Evolutionary conservation across 2,888 invertebrate genomes (phyloP), one percentile per base, ranked within the genome.

Genomic region (Volucella zonaria): DNA sequence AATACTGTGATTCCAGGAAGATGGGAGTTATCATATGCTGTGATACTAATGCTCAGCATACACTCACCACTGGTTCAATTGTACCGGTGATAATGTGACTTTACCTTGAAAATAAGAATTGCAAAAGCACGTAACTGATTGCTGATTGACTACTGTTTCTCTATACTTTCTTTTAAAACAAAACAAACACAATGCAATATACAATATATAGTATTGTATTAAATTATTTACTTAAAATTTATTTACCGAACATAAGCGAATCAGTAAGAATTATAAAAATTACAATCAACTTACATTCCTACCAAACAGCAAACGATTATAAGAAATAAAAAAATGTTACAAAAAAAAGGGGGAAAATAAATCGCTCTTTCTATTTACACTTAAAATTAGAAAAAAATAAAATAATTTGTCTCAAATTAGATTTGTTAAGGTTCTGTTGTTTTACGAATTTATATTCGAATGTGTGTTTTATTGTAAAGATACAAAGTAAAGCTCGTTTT

Each of bases 131-230:
- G 0, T 23, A 23, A 23, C 23, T 23, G 23, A 23, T 23, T 23
- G 23, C 23, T 23, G 23, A 23, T 23, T 23, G 23, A 23, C 3
- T 23, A 23, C 3, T 23, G 31, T 31, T 31, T 31, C 31, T 31
- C 31, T 6, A 31, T 4, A 31, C 31, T 31, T 31, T 23, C 42
- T 66, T 49, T 52, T 42, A 14, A 23, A 52, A 11, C 12, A 11
- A 47, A 38, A 10, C 9, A 51, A 40, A 15, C 11, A 18, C 58
- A 80, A 74, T 56, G 62, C 61, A 42, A n/a, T 10, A 14, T 61
- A 8, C 77, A 56, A 73, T 67, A 73, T 82, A n/a, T n/a, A n/a
- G n/a, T n/a, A n/a, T n/a, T n/a, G n/a, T n/a, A 77, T 73, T 82
- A 68, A 75, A 80, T 80, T 9, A 15, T 70, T 64, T 66, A 45